A percentile compares a stretch with the other conserved stretches of the same genome.
Evolutionary conservation across 2,797 vertebrate species (phyloP).

Genomic region (Falco cherrug): DNA sequence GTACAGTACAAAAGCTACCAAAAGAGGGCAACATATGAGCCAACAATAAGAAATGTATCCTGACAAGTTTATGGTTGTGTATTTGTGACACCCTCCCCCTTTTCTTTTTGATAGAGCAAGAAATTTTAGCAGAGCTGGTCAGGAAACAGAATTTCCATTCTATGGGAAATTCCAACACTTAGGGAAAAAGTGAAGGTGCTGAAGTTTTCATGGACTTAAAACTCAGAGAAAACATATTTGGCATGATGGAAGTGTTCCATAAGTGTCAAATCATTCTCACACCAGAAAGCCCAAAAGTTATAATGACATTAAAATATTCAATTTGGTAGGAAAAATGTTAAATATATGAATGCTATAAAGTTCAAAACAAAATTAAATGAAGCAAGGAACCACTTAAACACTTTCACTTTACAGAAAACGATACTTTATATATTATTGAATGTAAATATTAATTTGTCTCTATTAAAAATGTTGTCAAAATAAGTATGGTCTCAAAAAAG

Average conservation of each 20-base stretch:
- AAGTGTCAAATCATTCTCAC: slow-evolving; percentile 46
- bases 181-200: slow-evolving; percentile 4
- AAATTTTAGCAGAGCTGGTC: slow-evolving; percentile 5
- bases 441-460: background rate
- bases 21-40: slow-evolving; percentile 71
- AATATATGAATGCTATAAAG: background rate
- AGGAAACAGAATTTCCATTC: slow-evolving; percentile 17
- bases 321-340: slow-evolving; percentile 25
- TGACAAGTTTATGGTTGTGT: slow-evolving; percentile 1
- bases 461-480: background rate
- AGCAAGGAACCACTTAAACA: background rate
- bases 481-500: background rate
- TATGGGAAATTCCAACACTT: slow-evolving; percentile 10
- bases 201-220: slow-evolving; percentile 14
- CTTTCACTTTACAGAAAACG: background rate
- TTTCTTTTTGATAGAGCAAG: background rate
- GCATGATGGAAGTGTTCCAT: slow-evolving; percentile 18
- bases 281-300: slow-evolving; percentile 6
- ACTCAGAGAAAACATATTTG: slow-evolving; percentile 30
- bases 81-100: background rate
- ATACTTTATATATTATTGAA: background rate
- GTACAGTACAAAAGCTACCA: slow-evolving; percentile 69
- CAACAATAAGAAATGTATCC: slow-evolving; percentile 66
- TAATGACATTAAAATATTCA: slow-evolving; percentile 46
- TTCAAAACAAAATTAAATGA: slow-evolving; percentile 18